Percentiles rank a stretch among this genome's conserved stretches.
phyloP scores from a whole-genome alignment of 2,797 vertebrate genomes.

The Silurus aristotelis region DNA sequence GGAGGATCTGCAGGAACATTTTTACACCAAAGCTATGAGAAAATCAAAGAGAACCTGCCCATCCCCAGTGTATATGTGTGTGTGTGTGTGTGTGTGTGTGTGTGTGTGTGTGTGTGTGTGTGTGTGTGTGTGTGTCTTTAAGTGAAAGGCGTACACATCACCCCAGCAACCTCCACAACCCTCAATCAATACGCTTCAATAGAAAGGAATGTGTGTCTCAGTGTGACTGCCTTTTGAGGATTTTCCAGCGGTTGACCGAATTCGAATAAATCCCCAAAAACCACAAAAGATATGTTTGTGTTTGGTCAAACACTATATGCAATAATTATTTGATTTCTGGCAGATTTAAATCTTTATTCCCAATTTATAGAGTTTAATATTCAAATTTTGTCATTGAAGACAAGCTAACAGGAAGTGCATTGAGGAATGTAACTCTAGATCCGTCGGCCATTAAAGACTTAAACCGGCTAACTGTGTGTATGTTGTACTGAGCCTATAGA shows the following conservation, averaged over 20 bases:
- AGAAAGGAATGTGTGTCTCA: slow-evolving; percentile 43
- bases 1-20: slow-evolving; percentile 42
- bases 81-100: not conserved
- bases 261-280: not conserved
- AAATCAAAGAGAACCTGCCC: slow-evolving; percentile 43
- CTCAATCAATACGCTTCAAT: slow-evolving; percentile 39
- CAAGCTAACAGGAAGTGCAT: not conserved
- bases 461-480: not conserved
- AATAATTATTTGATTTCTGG: not conserved
- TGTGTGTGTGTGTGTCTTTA: slow-evolving; percentile 13
- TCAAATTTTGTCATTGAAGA: not conserved
- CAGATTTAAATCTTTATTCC: not conserved
- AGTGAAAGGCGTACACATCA: slow-evolving; percentile 29
- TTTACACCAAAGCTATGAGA: slow-evolving; percentile 50
- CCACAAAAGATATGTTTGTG: too few relatives aligned
- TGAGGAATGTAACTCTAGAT: not conserved
- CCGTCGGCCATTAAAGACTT: not conserved
- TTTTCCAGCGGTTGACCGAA: not conserved
- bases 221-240: not conserved
- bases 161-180: slow-evolving; percentile 37
- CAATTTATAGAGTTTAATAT: not conserved
- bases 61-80: not conserved
- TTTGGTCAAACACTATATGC: too few relatives aligned
- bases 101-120: slow-evolving; percentile 26
- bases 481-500: not conserved